These are phyloP conservation scores for Candidula unifasciata DNA, from an alignment of 2,888 invertebrate genomes.

Conservation along the genomic window DNA sequence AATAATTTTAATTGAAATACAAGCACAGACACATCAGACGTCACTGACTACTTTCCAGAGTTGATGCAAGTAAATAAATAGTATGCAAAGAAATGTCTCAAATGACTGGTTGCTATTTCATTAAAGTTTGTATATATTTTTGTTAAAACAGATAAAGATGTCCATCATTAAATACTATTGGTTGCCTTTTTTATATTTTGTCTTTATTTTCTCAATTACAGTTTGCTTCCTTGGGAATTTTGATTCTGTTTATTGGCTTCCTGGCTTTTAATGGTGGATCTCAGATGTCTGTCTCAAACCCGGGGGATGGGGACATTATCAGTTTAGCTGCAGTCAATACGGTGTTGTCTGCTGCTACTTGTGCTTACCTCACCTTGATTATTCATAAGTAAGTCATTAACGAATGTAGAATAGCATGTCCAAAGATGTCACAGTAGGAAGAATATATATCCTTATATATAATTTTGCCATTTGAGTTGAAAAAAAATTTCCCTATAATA, in stretches of 20 bases:
- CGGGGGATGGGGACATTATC: slow-evolving; percentile 73
- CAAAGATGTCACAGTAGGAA: too few relatives aligned
- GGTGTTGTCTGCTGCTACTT: slow-evolving; percentile 79
- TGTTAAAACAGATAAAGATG: not conserved
- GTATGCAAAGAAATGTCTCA: too few relatives aligned
- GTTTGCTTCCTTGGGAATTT: slow-evolving; percentile 80
- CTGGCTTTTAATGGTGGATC: slow-evolving; percentile 81
- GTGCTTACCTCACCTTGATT: slow-evolving; percentile 77
- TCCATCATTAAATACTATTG: not conserved
- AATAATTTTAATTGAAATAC: too few relatives aligned
- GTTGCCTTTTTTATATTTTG: not conserved
- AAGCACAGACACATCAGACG: too few relatives aligned
- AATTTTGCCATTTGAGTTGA: too few relatives aligned
- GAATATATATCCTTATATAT: too few relatives aligned
- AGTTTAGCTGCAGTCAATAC: slow-evolving; percentile 79
- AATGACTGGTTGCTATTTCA: too few relatives aligned
- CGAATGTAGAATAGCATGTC: too few relatives aligned
- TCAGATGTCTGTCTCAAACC: slow-evolving; percentile 78
- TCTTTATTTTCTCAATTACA: slow-evolving; percentile 57
- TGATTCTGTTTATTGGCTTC: slow-evolving; percentile 81
- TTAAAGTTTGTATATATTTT: too few relatives aligned
- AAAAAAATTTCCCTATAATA: too few relatives aligned
- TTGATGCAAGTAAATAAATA: too few relatives aligned
- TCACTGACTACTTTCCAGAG: too few relatives aligned
- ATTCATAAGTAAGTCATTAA: slow-evolving; percentile 65